These are phyloP conservation scores for Dryadula phaetusa DNA, from an alignment of 2,888 invertebrate genomes.

Conservation along the genomic window DNA sequence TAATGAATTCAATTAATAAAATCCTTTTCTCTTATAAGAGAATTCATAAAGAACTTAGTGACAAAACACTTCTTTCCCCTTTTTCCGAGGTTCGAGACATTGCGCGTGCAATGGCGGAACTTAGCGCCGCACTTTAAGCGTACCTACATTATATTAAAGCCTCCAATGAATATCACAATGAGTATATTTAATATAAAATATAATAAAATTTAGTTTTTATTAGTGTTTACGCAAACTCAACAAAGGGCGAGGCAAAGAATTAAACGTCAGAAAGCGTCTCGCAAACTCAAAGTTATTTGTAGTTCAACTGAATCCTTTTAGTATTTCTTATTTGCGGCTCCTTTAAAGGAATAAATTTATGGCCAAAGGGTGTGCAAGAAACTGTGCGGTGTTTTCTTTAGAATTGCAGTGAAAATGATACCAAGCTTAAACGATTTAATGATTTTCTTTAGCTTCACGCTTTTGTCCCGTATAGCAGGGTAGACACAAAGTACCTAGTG, in stretches of 20 bases:
- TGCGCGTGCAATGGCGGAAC: too few species aligned
- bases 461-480: too few species aligned
- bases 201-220: background rate
- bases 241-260: conserved; percentile 21
- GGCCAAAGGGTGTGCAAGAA: conserved; percentile 15
- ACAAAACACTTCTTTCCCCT: too few species aligned
- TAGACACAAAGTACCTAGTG: too few species aligned
- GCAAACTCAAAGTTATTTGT: conserved; percentile 22
- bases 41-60: too few species aligned
- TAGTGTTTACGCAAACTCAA: conserved; percentile 9
- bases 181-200: background rate
- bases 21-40: too few species aligned
- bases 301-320: conserved; percentile 14
- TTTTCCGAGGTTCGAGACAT: too few species aligned
- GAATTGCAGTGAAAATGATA: conserved; percentile 4
- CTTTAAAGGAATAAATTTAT: conserved; percentile 15
- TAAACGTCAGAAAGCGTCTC: conserved; percentile 16
- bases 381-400: conserved; percentile 1
- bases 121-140: too few species aligned
- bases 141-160: too few species aligned
- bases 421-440: background rate
- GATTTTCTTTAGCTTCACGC: too few species aligned
- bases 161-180: too few species aligned
- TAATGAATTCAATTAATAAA: too few species aligned
- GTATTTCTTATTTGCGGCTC: conserved; percentile 22